Evolutionary conservation across 1,140 invertebrate genomes (phyloP), one percentile per base, ranked within the genome.

Genomic region (Andrena cerasifolii): DNA sequence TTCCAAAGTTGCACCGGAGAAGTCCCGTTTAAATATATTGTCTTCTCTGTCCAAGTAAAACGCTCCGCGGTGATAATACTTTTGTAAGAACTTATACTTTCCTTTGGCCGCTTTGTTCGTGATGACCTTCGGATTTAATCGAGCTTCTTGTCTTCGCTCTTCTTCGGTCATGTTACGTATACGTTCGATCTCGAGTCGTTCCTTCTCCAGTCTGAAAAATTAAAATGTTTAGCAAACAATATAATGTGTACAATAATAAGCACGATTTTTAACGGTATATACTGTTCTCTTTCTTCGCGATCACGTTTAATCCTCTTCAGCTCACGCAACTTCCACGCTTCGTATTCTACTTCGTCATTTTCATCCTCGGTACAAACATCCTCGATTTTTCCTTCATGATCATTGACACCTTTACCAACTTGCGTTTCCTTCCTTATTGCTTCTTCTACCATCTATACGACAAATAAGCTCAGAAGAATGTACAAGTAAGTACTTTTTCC

Each of bases 61-160:
- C 0, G 97, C 98, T 92, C 99, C 99, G 86, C 99, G 95, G 94
- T 99, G 99, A 90, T 99, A 99, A 91, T 99, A 99, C 91, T 99
- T 99, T 93, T 99, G 99, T 77, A 99, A 93, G 92, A 99, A 99
- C 90, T 99, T 99, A 93, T 99, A 99, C 94, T 99, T 99, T 70
- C 99, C 99, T 93, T 99, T 99, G 2, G 95, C 94, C 2, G 97
- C 96, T 91, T 99, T 99, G 93, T 99, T 99, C 2, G 97, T 98
- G 40, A 99, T 94, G 14, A 95, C 62, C 93, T 99, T 99, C 0
- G 99, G 99, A 94, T 99, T 99, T n/a, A 96, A 91, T 63, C 98
- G 94, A 21, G 97, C 92, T 89, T 99, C 99, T 75, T 96, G 95
- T 59, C 97, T 93, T 62, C 98, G 94, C 89, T 99, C 98, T 91